Conservation (phyloP, 2,797 vertebrate genomes). For the Myiotriccus ornatus region DNA sequence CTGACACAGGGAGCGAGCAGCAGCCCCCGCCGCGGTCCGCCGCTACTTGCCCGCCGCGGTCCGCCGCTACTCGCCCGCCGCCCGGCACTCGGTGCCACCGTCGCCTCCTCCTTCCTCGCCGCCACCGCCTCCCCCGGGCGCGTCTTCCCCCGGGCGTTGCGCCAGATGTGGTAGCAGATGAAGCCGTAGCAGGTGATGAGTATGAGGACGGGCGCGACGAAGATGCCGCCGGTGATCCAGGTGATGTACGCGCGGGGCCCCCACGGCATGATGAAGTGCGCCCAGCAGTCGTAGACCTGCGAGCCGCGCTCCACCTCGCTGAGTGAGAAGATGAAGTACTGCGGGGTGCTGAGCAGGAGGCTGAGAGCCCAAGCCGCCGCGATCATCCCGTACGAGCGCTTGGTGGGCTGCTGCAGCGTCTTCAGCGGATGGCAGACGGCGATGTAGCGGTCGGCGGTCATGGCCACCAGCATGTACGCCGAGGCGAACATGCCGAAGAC, state of each 20-base stretch:
- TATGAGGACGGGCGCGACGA: conserved; percentile 86
- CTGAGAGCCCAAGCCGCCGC: conserved; percentile 89
- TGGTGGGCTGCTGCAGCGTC: conserved; percentile 90
- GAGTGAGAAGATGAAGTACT: conserved; percentile 94
- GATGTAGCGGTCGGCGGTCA: conserved; percentile 96
- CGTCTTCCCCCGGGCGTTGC: conserved; percentile 87
- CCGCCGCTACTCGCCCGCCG: conserved; percentile 11
- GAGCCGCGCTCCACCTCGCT: conserved; percentile 88
- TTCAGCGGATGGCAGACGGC: conserved; percentile 96
- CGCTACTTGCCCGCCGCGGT: background rate
- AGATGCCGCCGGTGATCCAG: conserved; percentile 92
- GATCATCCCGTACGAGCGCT: conserved; percentile 91
- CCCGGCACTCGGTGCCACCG: background rate
- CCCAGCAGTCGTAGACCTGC: conserved; percentile 92
- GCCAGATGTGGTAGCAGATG: conserved; percentile 92
- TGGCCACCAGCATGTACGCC: conserved; percentile 96
- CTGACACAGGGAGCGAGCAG: conserved; percentile 86
- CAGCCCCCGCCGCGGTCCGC: conserved; percentile 72
- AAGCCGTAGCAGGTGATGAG: conserved; percentile 90
- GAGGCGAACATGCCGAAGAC: conserved; percentile 97
- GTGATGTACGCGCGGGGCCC: conserved; percentile 90
- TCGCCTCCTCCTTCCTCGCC: background rate
- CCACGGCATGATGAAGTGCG: conserved; percentile 89
- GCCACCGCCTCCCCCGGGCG: conserved; percentile 30
- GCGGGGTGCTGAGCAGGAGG: conserved; percentile 88